Conservation (phyloP, 2,888 invertebrate genomes). For the Ochropacha duplaris region DNA sequence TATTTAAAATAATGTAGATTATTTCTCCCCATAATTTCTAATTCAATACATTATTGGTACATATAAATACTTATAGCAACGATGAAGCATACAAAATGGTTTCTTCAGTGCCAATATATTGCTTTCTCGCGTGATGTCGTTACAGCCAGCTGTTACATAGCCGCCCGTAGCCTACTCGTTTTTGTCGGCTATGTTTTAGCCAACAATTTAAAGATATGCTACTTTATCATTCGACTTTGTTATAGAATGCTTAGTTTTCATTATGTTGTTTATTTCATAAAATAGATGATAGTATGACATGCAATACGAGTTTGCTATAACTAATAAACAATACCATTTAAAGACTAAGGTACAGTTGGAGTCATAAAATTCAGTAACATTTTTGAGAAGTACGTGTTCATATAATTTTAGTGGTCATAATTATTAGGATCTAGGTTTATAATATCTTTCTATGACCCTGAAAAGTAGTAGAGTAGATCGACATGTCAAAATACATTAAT, state of each 20-base stretch:
- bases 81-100: conserved; percentile 61
- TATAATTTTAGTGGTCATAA: too few relatives aligned
- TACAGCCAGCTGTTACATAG: conserved; percentile 67
- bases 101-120: conserved; percentile 77
- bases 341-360: too few relatives aligned
- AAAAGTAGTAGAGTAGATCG: neutral
- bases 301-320: too few relatives aligned
- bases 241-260: conserved; percentile 37
- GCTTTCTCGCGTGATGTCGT: conserved; percentile 80
- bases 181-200: conserved; percentile 61
- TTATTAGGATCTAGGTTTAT: too few relatives aligned
- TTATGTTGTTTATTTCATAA: conserved; percentile 29
- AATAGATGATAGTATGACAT: neutral
- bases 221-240: conserved; percentile 59
- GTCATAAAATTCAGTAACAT: too few relatives aligned
- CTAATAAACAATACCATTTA: too few relatives aligned
- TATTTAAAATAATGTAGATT: too few relatives aligned
- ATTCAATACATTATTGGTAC: neutral
- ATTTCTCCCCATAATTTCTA: neutral
- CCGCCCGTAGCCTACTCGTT: conserved; percentile 58
- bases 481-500: neutral
- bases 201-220: conserved; percentile 63
- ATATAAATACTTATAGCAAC: conserved; percentile 20
- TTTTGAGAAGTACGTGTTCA: too few relatives aligned
- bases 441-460: too few relatives aligned